Base-by-base conservation (phyloP, 2,888 invertebrate genomes). In the Agrochola lota region DNA sequence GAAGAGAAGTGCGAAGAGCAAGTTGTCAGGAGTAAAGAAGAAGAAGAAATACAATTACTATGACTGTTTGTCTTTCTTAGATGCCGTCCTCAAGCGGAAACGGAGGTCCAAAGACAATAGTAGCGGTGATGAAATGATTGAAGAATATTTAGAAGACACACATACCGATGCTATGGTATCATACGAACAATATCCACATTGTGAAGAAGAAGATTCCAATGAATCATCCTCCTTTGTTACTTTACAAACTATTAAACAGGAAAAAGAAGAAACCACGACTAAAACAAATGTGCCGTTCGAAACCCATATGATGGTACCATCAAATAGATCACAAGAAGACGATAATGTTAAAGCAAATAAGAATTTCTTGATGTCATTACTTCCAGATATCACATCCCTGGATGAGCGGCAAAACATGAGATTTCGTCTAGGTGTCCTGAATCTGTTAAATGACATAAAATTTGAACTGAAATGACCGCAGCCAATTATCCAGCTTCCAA, bases 341-440 rank as follows among this genome's bases (percentile, higher is more conserved):
- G 77, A 79, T 1, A 40, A 62, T 71, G 26, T 70, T 52, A 82
- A 15, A 62, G 86, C 86, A 0, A 83, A 73, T 60, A 74, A 71
- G 20, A 78, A 87, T 30, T 86, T 87, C 26, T 63, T 86, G 23
- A 2, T 85, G 68, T 86, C 86, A 0, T 63, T 86, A 35, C 69
- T 87, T 8, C 86, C 86, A 17, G 86, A 86, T 70, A 26, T 86
- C 1, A 78, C 80, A n/a, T 83, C 77, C 11, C 15, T 86, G 0
- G 43, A 74, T 64, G 69, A 69, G 46, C 69, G 80, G 35, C 79
- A 74, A 23, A 81, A 77, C 46, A 86, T 86, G 83, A 69, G 11
- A 11, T 86, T 86, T 30, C 86, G 86, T 35, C 26, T 86, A 9
- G 86, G 81, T 6, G 88, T 87, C 12, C 23, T 86, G 0, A 85